Conservation (phyloP, 2,888 invertebrate genomes). For the Encarsia formosa region DNA sequence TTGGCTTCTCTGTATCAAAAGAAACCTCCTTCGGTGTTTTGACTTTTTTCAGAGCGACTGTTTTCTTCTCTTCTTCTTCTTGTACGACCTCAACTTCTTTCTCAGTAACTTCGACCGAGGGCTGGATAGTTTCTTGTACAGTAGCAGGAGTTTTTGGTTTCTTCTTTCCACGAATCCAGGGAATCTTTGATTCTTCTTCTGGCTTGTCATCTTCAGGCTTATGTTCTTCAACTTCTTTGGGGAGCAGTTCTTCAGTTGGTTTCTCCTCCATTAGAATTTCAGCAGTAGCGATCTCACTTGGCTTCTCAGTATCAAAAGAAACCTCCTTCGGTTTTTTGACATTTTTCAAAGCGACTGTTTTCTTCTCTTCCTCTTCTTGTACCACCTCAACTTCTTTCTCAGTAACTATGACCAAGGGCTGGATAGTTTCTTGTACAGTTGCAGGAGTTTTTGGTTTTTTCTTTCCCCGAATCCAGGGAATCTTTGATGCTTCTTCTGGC, state of each 20-base stretch:
- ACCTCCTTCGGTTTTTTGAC: too few species aligned
- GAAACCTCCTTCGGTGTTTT: not conserved
- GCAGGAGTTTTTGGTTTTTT: conserved; percentile 40
- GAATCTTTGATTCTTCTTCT: conserved; percentile 51
- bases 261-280: too few species aligned
- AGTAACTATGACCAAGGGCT: conserved; percentile 12
- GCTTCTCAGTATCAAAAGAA: too few species aligned
- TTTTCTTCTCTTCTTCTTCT: conserved; percentile 11
- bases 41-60: conserved; percentile 6
- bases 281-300: too few species aligned
- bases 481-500: conserved; percentile 46
- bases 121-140: too few species aligned
- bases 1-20: too few species aligned
- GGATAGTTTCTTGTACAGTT: conserved; percentile 45
- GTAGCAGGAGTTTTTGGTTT: conserved; percentile 24
- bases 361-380: not conserved
- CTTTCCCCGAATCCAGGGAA: conserved; percentile 51
- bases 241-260: too few species aligned
- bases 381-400: conserved; percentile 10
- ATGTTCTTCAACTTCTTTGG: too few species aligned
- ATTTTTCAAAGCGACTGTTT: too few species aligned
- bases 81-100: too few species aligned
- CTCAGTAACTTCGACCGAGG: too few species aligned
- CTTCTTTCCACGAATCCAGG: conserved; percentile 46
- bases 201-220: conserved; percentile 28